Evolutionary conservation across 37 sponge, comb jelly and placozoan species (phyloP).

Genomic region (Spongilla lacustris): DNA sequence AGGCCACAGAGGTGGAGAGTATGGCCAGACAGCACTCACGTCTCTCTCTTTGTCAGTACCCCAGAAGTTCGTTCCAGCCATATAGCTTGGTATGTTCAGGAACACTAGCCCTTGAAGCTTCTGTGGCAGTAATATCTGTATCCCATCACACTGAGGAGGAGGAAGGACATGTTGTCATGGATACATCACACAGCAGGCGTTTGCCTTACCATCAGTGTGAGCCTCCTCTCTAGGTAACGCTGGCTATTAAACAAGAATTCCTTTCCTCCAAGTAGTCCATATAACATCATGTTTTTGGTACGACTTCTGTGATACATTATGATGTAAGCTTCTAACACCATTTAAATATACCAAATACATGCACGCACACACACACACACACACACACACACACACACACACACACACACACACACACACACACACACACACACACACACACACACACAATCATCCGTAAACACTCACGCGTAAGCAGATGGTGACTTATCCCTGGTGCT

Average conservation of each 20-base stretch:
- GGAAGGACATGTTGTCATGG: background rate
- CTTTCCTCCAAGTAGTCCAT: slow-evolving; percentile 78
- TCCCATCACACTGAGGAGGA: slow-evolving; percentile 80
- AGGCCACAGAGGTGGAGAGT: slow-evolving; percentile 1
- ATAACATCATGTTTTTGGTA: slow-evolving; percentile 81
- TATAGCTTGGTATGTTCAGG: slow-evolving; percentile 95
- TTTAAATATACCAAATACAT: no score
- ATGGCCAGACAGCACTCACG: slow-evolving; percentile 14
- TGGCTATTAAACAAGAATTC: slow-evolving; percentile 79
- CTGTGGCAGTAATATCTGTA: slow-evolving; percentile 65
- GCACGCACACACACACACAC: background rate
- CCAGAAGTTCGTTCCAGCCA: slow-evolving; percentile 99
- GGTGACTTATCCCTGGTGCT: slow-evolving; percentile 84
- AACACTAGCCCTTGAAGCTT: slow-evolving; percentile 87
- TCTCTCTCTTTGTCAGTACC: slow-evolving; percentile 87
- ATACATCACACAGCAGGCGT: background rate
- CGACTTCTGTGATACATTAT: slow-evolving; percentile 53
- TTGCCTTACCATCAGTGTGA: slow-evolving; percentile 52
- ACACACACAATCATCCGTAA: background rate
- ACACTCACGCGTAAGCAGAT: slow-evolving; percentile 68
- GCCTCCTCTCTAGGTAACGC: slow-evolving; percentile 64
- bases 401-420: background rate
- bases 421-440: slow-evolving; percentile 5
- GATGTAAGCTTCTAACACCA: no score
- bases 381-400: background rate